Conservation (phyloP, 2,888 invertebrate genomes). For the Callyntrura guangdongensis region DNA sequence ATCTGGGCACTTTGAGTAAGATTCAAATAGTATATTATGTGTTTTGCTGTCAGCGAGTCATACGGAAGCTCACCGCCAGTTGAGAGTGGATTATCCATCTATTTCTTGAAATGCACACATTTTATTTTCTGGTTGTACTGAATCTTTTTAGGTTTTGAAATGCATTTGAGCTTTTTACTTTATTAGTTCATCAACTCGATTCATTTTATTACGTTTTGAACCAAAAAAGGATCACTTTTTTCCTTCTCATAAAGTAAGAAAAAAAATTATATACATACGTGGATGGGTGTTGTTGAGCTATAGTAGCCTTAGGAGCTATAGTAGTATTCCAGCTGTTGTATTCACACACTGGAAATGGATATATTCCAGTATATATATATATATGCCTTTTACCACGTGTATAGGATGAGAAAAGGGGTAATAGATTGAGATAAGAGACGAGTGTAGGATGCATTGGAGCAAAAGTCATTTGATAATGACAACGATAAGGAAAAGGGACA, state of each 20-base stretch:
- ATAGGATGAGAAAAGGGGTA: not conserved
- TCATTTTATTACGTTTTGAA: not conserved
- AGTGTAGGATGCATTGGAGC: slow-evolving; percentile 58
- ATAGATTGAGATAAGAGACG: slow-evolving; percentile 22
- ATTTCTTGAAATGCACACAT: no score
- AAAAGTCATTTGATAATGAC: slow-evolving; percentile 77
- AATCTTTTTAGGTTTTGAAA: not conserved
- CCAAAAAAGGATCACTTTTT: not conserved
- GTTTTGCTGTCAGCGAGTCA: not conserved
- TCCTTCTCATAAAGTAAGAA: not conserved
- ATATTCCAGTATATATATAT: no score
- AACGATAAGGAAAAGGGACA: slow-evolving; percentile 56
- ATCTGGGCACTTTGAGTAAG: not conserved
- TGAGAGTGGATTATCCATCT: not conserved
- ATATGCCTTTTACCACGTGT: not conserved
- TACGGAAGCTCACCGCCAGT: not conserved
- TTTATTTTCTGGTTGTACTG: not conserved
- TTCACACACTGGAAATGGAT: no score
- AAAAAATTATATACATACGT: not conserved
- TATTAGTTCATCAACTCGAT: slow-evolving; percentile 28
- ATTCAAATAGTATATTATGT: slow-evolving; percentile 9
- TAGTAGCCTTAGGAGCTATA: no score
- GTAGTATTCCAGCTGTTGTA: no score
- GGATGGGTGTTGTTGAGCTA: not conserved
- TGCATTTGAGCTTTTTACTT: not conserved